Conservation (phyloP, 2,888 invertebrate species). For the Cantharis nigra region DNA sequence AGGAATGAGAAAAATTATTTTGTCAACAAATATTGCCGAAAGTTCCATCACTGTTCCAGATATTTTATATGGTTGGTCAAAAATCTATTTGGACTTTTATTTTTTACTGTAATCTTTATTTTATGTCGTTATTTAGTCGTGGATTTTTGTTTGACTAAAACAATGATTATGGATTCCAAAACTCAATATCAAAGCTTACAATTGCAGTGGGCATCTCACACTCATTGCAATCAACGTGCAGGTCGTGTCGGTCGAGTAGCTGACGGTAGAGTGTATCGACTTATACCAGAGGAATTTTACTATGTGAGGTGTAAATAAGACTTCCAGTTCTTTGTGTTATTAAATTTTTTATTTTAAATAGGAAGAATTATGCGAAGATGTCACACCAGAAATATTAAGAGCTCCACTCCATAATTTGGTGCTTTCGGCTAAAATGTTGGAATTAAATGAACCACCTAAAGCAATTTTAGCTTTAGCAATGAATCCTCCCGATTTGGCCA, state of each 20-base stretch:
- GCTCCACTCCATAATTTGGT: constrained; percentile 82
- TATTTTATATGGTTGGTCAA: constrained; percentile 72
- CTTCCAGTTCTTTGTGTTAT: neutral
- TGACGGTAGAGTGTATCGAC: constrained; percentile 83
- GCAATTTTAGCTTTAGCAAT: constrained; percentile 82
- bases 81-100: neutral
- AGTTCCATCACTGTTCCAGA: constrained; percentile 91
- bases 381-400: constrained; percentile 76
- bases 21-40: constrained; percentile 91
- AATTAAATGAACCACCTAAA: constrained; percentile 77
- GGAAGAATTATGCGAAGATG: constrained; percentile 57
- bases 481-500: constrained; percentile 82
- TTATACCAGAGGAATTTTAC: constrained; percentile 72
- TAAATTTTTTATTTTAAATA: neutral
- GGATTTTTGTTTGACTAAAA: constrained; percentile 92
- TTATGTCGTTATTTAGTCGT: constrained; percentile 67
- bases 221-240: constrained; percentile 86
- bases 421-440: constrained; percentile 78
- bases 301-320: constrained; percentile 52
- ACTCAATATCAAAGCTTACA: constrained; percentile 81
- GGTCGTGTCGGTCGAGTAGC: constrained; percentile 90
- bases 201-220: constrained; percentile 86
- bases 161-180: constrained; percentile 71
- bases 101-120: neutral
- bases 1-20: constrained; percentile 78